Base-by-base conservation (phyloP, 2,888 invertebrate species). In the Eupithecia tripunctaria region DNA sequence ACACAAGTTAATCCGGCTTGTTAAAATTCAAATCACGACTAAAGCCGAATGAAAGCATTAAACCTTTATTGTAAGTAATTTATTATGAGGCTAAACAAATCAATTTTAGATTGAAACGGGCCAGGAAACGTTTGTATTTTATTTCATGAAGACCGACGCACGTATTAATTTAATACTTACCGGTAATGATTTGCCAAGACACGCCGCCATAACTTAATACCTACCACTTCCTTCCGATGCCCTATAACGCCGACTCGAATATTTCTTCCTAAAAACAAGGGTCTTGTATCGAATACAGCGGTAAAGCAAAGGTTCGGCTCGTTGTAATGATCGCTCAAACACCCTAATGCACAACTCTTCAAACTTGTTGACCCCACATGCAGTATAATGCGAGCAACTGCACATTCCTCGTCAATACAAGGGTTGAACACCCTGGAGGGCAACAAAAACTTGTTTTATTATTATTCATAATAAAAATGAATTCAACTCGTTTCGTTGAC, bases 211-310 rank as follows among this genome's bases (percentile, higher is more conserved):
- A 89, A 88, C 86, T 88, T 88, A 89, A 89, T 89, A 88, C 88
- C 90, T 89, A 88, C 88, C 90, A 89, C 93, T 93, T 94, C 94
- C 94, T 94, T 94, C 94, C 94, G 94, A 94, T 91, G 84, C 94
- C 93, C 84, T 94, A 94, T 87, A 91, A 77, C 68, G 76, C 5
- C 73, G 70, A 73, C 69, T 76, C 64, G 65, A 77, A 78, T 76
- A 78, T 76, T 76, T 76, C 75, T 77, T 67, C 72, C 72, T 71
- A 76, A 76, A 56, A 74, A 75, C 67, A 82, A 82, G 79, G 81
- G 81, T 75, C 78, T 78, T 82, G 79, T 82, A 66, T 67, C 27
- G 43, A 32, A 14, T 32, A 63, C n/a, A 64, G 32, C 27, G 41
- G n/a, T 60, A 66, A 64, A 67, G 71, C 66, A 25, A 67, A 73